phyloP scores from a whole-genome alignment of 92 coral and sea anemone species.

The Phenganax stokvisi region DNA sequence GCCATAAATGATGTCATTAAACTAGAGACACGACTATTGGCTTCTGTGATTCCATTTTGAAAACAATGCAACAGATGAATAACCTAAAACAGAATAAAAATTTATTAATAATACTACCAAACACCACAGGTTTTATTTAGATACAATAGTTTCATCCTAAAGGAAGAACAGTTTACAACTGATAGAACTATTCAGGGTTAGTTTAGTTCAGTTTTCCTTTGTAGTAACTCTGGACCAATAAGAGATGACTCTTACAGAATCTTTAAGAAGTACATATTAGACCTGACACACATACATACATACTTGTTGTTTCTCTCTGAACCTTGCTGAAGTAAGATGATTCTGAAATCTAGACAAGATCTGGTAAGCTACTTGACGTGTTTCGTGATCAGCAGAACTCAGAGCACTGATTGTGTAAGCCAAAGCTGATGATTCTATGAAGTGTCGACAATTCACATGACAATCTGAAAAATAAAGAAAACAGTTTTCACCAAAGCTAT shows the following conservation, averaged over 20 bases:
- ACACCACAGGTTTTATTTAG: too few relatives aligned
- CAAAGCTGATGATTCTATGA: constrained; percentile 75
- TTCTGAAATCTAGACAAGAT: constrained; percentile 64
- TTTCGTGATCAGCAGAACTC: constrained; percentile 70
- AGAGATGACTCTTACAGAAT: neutral
- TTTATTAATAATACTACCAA: too few relatives aligned
- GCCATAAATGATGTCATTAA: constrained; percentile 71
- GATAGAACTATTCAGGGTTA: neutral
- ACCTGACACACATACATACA: too few relatives aligned
- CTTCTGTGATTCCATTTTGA: constrained; percentile 67
- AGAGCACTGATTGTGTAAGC: constrained; percentile 69
- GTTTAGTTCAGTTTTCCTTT: neutral
- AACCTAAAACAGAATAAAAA: constrained; percentile 44
- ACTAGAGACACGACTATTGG: constrained; percentile 60
- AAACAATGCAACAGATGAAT: constrained; percentile 64
- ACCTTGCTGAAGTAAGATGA: constrained; percentile 72
- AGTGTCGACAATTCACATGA: constrained; percentile 78
- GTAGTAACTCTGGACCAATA: neutral
- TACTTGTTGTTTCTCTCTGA: constrained; percentile 82
- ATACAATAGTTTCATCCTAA: too few relatives aligned
- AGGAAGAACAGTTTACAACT: too few relatives aligned
- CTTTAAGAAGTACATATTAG: neutral
- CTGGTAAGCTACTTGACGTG: constrained; percentile 92
- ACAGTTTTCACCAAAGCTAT: neutral
- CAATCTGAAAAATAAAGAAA: constrained; percentile 45